Base-by-base conservation (phyloP, 2,113 vertebrate genomes). In the Sigmodon hispidus region DNA sequence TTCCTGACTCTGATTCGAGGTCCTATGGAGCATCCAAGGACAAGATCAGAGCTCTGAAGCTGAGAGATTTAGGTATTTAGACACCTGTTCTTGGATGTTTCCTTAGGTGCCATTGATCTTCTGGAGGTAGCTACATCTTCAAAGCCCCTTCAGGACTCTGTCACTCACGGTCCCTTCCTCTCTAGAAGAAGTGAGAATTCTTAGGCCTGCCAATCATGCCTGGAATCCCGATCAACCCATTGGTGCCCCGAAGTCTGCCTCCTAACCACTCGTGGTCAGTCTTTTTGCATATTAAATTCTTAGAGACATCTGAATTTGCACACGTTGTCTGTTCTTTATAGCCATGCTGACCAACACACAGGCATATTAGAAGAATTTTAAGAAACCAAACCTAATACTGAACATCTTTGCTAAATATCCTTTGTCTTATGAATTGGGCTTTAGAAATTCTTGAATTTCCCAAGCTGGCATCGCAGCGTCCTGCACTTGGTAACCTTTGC, bases 381-480 rank as follows among this genome's bases (percentile, higher is more conserved):
- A 61, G 67, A 87, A 61, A 11, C 72, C 8, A 0, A 40, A 10
- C 83, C 57, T 10, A 70, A 55, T 87, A 63, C 26, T 65, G 10
- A 70, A 36, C 1, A 87, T 45, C 36, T 81, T 76, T 87, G 67
- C 19, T 81, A 48, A 87, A 55, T 48, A 22, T 34, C 72, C 45
- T 84, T 93, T 45, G 16, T 55, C 87, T 89, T 94, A 70, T 90
- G 36, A 73, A 19, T 92, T 67, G n/a, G 9, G 29, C 45, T 79
- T 84, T 93, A 89, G 48, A 89, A 91, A 91, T 89, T 80, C 65
- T 91, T 73, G 43, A 34, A 73, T 77, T 84, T 93, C n/a, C 59
- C 48, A 0, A 21, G 57, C 67, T 59, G 72, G 87, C 3, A n/a
- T 40, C 40, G 40, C 31, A 72, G 10, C 34, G 77, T 73, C 63